Base-by-base conservation (phyloP, 1,140 invertebrate genomes). In the Heliothis virescens region DNA sequence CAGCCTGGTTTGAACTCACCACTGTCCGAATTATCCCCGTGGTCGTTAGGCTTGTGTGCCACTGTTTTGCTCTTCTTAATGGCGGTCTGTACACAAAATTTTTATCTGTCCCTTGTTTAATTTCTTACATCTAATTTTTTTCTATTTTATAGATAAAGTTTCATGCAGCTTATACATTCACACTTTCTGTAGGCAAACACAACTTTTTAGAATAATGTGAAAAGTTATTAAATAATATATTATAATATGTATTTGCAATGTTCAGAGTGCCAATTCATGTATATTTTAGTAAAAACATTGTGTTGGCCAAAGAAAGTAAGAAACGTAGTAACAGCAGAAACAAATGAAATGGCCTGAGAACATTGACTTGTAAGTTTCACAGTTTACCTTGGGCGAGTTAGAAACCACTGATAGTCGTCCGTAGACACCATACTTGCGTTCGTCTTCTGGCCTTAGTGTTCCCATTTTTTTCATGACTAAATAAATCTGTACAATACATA, bases 391-490 rank as follows among this genome's bases (percentile, higher is more conserved):
- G 62, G 90, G 86, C 48, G 92, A 83, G 75, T 87, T 87, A 16
- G 92, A 89, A 15, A 92, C 86, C 55, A 90, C 86, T 41, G 92
- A 91, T 9, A 94, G 86, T 16, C 91, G 93, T 11, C 91, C 95
- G 62, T 95, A 95, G 16, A 95, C 86, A 16, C 95, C 95, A 81
- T 96, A 96, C 86, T 96, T 96, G 50, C 94, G 92, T 83, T 96
- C 95, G 79, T 96, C 96, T 57, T 95, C 92, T 3, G 95, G 91
- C 74, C 95, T 90, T 13, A 96, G 85, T 3, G 95, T 95, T 41
- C 95, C 95, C 87, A 96, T 95, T 86, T 94, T 94, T 81, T 95
- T 96, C 95, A 96, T 95, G 0, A 95, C 94, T 82, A 94, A 84
- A 84, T 96, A 96, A 80, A 96, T 95, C 88, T 96, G 89, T 18